These are phyloP conservation scores for Mola mola DNA, from an alignment of 2,113 vertebrate genomes.

Conservation along the genomic window DNA sequence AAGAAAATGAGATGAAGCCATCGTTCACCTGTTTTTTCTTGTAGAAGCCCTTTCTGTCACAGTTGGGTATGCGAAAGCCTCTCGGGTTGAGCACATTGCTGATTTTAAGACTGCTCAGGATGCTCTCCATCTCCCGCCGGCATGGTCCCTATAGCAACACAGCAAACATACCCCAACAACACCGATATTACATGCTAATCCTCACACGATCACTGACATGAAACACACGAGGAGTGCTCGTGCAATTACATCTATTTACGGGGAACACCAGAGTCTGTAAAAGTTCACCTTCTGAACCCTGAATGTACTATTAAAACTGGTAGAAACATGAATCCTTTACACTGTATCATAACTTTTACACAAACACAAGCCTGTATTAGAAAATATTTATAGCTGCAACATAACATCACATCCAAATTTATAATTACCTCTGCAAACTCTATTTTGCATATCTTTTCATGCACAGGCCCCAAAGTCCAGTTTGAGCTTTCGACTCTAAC, in stretches of 20 bases:
- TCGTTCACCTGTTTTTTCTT: conserved; percentile 96
- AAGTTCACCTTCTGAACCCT: no score
- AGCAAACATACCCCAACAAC: conserved; percentile 29
- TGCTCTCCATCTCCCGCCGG: conserved; percentile 94
- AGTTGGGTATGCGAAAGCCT: conserved; percentile 95
- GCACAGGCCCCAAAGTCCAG: no score
- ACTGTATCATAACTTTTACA: no score
- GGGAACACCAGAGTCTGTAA: conserved; percentile 4
- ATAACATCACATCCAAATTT: no score
- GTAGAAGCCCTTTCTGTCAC: conserved; percentile 97
- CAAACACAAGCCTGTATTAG: no score
- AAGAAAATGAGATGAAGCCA: conserved; percentile 29
- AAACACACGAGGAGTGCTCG: conserved; percentile 3
- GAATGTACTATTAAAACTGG: no score
- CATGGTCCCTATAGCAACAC: conserved; percentile 87
- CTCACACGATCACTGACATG: conserved; percentile 13
- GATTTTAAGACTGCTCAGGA: conserved; percentile 91
- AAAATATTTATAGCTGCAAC: no score
- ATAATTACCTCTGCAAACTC: no score
- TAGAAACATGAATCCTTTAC: no score
- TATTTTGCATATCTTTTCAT: no score
- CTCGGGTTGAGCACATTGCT: conserved; percentile 89
- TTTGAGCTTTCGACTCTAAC: no score
- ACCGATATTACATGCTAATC: conserved; percentile 15
- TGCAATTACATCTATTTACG: conserved; percentile 5